These are phyloP conservation scores for Mastomys coucha DNA, from an alignment of 2,113 vertebrate species.

Conservation along the genomic window DNA sequence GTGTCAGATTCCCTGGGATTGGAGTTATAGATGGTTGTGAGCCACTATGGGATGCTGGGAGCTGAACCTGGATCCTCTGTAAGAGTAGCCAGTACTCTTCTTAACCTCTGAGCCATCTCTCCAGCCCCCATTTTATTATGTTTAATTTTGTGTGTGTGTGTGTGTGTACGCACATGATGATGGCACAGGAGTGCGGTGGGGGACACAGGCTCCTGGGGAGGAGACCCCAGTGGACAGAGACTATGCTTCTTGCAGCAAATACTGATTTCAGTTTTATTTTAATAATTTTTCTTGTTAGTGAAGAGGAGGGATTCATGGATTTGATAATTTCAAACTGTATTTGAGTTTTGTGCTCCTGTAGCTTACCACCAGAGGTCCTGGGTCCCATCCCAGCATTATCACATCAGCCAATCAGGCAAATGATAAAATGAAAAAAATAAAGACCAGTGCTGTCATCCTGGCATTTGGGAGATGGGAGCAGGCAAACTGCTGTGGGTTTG, in stretches of 20 bases:
- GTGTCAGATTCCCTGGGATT: neutral
- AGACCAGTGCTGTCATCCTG: neutral
- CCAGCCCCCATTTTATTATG: neutral
- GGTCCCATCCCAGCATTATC: neutral
- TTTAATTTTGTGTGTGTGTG: neutral
- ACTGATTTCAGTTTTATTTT: neutral
- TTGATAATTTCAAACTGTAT: conserved; percentile 12
- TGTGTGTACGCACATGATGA: neutral
- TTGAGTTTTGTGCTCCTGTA: neutral
- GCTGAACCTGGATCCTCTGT: neutral
- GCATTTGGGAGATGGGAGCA: neutral
- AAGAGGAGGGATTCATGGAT: neutral
- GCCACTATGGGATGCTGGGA: neutral
- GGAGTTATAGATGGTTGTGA: neutral
- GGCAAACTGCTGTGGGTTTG: neutral
- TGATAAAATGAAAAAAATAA: neutral
- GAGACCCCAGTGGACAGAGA: neutral
- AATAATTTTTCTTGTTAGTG: neutral
- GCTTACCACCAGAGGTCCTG: neutral
- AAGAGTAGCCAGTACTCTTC: neutral
- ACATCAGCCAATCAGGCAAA: neutral
- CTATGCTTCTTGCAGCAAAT: neutral
- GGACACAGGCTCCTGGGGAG: too few species aligned
- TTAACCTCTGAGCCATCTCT: neutral
- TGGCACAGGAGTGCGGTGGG: too few species aligned